A percentile compares a stretch with the other conserved stretches of the same genome.
Evolutionary conservation across 2,888 invertebrate genomes (phyloP).

Genomic region (Amblyteles armatorius): DNA sequence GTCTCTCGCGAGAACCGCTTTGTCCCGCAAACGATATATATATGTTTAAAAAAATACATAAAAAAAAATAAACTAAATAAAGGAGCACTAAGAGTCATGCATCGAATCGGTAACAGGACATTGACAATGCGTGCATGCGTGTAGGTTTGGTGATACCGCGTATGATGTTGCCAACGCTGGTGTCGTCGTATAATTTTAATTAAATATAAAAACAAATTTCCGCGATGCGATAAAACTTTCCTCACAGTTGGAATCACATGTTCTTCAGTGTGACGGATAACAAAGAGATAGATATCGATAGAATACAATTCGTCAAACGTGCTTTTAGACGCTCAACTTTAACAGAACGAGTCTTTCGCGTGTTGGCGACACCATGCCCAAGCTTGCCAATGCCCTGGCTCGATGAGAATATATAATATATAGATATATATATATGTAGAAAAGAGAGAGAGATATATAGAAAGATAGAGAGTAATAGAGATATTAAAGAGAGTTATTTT

Average conservation of each 20-base stretch:
- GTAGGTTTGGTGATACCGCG: conserved; percentile 83
- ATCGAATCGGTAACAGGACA: conserved; percentile 83
- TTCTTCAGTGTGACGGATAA: conserved; percentile 9
- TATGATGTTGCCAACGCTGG: conserved; percentile 84
- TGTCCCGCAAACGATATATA: conserved; percentile 14
- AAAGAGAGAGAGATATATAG: conserved; percentile 66
- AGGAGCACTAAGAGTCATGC: conserved; percentile 84
- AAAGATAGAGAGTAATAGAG: conserved; percentile 63
- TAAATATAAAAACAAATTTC: conserved; percentile 18
- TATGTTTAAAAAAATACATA: conserved; percentile 22
- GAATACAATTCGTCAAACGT: conserved; percentile 49
- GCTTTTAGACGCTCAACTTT: conserved; percentile 68
- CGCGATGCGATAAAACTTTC: conserved; percentile 43
- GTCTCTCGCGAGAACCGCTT: neutral
- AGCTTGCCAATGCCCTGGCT: conserved; percentile 97
- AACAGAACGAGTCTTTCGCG: conserved; percentile 75
- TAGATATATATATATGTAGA: conserved; percentile 65
- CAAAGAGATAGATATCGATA: conserved; percentile 25
- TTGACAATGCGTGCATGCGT: conserved; percentile 85
- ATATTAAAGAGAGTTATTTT: conserved; percentile 74
- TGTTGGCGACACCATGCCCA: conserved; percentile 85
- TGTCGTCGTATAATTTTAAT: conserved; percentile 67
- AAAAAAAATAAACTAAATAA: conserved; percentile 68
- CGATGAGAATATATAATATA: conserved; percentile 76
- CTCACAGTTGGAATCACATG: conserved; percentile 24